phyloP scores from a whole-genome alignment of 2,797 vertebrate genomes.

The Macropus fuliginosus region DNA sequence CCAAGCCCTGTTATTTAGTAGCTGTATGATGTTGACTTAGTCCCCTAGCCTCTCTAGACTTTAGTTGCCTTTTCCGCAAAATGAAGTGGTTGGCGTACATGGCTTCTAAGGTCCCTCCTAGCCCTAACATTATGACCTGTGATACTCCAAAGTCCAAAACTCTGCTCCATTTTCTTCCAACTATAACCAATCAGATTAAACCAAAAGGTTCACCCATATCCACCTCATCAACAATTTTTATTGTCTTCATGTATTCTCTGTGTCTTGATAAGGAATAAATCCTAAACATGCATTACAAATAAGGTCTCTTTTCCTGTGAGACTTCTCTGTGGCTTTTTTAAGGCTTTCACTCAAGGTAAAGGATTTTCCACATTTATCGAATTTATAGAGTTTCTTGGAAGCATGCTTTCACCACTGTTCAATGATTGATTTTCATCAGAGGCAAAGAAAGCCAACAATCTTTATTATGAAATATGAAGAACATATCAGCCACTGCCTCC shows the following conservation, averaged over 20 bases:
- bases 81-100: background rate
- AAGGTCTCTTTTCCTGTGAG: background rate
- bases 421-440: background rate
- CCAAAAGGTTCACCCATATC: background rate
- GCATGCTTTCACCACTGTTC: background rate
- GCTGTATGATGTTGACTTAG: background rate
- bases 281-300: background rate
- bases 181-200: background rate
- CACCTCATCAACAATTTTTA: background rate
- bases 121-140: background rate
- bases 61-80: background rate
- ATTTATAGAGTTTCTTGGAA: background rate
- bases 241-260: no score
- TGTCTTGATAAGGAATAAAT: background rate
- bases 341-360: background rate
- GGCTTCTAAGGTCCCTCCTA: background rate
- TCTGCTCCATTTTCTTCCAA: background rate
- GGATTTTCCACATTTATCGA: fast-evolving
- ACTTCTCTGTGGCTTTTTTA: background rate
- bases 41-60: background rate
- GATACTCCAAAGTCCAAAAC: background rate
- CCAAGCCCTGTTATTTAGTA: background rate
- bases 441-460: background rate
- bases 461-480: background rate
- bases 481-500: background rate